Conservation (phyloP, 2,888 invertebrate genomes). For the Perizoma flavofasciatum region DNA sequence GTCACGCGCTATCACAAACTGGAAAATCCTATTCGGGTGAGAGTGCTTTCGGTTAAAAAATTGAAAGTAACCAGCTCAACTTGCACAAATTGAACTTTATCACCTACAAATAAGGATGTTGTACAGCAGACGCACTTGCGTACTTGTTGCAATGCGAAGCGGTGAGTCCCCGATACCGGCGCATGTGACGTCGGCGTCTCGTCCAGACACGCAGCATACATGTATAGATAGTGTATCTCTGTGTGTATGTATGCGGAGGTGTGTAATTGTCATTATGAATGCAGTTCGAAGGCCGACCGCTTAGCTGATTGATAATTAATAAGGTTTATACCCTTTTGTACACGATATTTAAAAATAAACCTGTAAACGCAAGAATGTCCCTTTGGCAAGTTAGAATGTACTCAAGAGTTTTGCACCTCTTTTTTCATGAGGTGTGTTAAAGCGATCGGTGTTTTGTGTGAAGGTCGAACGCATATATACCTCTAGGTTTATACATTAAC, state of each 20-base stretch:
- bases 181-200: conserved; percentile 29
- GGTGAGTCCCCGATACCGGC: conserved; percentile 28
- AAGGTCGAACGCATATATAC: too few relatives aligned
- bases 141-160: conserved; percentile 13
- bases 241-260: conserved; percentile 10
- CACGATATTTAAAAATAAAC: neutral
- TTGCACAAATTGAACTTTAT: conserved; percentile 13
- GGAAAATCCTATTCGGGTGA: conserved; percentile 21
- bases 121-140: conserved; percentile 19
- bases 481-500: too few relatives aligned
- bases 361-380: neutral
- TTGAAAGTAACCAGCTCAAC: conserved; percentile 11
- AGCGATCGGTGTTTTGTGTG: too few relatives aligned
- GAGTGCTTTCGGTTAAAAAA: neutral
- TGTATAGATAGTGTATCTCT: neutral
- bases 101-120: conserved; percentile 1
- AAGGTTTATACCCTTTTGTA: conserved; percentile 8
- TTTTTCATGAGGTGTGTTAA: too few relatives aligned
- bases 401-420: too few relatives aligned
- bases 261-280: conserved; percentile 7
- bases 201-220: neutral
- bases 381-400: conserved; percentile 1
- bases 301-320: conserved; percentile 11
- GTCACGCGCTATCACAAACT: neutral
- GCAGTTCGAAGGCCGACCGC: conserved; percentile 15